Percentiles rank a stretch among this genome's conserved stretches.
phyloP scores from a whole-genome alignment of 2,797 vertebrate species.

The Naso thynnoides region DNA sequence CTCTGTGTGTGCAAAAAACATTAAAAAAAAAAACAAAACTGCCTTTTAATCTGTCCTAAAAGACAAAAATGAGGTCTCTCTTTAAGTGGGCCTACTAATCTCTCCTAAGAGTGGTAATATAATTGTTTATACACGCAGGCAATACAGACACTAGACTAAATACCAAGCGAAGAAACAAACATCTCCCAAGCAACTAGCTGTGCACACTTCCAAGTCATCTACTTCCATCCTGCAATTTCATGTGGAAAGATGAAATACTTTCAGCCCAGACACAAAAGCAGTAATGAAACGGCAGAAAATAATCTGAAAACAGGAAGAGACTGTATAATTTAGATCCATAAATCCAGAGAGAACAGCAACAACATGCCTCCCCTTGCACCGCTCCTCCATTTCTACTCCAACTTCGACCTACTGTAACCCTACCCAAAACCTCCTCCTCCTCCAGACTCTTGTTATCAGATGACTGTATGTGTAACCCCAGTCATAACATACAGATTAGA shows the following conservation, averaged over 20 bases:
- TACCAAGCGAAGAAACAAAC: slow-evolving; percentile 60
- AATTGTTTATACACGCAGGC: slow-evolving; percentile 53
- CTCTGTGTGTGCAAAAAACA: slow-evolving; percentile 5
- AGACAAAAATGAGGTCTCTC: slow-evolving; percentile 28
- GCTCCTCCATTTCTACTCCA: slow-evolving; percentile 40
- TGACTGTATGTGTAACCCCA: slow-evolving; percentile 65
- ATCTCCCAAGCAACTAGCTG: slow-evolving; percentile 36
- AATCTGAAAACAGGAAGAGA: slow-evolving; percentile 33
- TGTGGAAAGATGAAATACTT: slow-evolving; percentile 21
- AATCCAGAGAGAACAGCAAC: slow-evolving; percentile 41
- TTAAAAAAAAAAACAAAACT: too few relatives aligned
- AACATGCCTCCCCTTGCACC: slow-evolving; percentile 28
- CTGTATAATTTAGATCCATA: slow-evolving; percentile 45
- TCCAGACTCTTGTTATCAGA: slow-evolving; percentile 69
- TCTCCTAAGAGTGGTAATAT: slow-evolving; percentile 29
- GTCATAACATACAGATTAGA: slow-evolving; percentile 71
- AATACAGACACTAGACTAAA: slow-evolving; percentile 68
- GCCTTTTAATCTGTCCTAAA: slow-evolving; percentile 36
- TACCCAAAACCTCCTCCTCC: slow-evolving; percentile 52
- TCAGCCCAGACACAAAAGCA: slow-evolving; percentile 9
- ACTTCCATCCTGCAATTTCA: slow-evolving; percentile 18
- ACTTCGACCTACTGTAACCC: slow-evolving; percentile 70
- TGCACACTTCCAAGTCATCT: slow-evolving; percentile 27
- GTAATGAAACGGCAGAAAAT: slow-evolving; percentile 37
- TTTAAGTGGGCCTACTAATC: slow-evolving; percentile 38